Evolutionary conservation across 2,113 vertebrate genomes (phyloP).

Genomic region (Triplophysa rosa): DNA sequence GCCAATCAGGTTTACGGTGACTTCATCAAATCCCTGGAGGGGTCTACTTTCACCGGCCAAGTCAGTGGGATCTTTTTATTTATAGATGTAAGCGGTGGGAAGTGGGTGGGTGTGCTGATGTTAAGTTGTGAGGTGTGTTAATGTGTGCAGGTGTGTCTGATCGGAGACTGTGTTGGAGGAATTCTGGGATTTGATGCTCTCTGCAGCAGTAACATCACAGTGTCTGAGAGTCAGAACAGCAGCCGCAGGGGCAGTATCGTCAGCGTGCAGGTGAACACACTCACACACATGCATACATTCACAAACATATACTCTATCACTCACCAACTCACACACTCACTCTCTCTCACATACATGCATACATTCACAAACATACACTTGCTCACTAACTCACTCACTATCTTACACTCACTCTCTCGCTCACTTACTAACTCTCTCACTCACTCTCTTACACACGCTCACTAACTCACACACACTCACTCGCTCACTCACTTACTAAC

Average conservation of each 20-base stretch:
- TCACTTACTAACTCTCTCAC: no score
- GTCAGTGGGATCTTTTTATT: conserved; percentile 67
- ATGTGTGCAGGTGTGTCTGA: conserved; percentile 85
- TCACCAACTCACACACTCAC: background rate
- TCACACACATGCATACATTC: background rate
- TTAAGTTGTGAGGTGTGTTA: conserved; percentile 17
- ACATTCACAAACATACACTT: background rate
- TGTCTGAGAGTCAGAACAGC: conserved; percentile 92
- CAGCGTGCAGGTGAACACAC: conserved; percentile 84
- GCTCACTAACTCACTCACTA: no score
- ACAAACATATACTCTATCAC: background rate
- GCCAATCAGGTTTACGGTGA: conserved; percentile 93
- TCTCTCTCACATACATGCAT: background rate
- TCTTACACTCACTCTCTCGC: no score
- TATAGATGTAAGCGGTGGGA: background rate
- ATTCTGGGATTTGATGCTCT: conserved; percentile 94
- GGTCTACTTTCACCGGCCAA: conserved; percentile 87
- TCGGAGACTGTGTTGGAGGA: conserved; percentile 96
- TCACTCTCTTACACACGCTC: no score
- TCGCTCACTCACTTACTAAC: no score
- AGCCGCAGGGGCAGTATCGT: conserved; percentile 90
- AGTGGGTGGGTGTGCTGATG: no score
- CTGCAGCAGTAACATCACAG: conserved; percentile 86
- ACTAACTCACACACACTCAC: no score
- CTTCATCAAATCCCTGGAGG: conserved; percentile 90